Percentiles rank a stretch among this genome's conserved stretches.
These are phyloP conservation scores for Portunus trituberculatus DNA, from an alignment of 1,140 invertebrate genomes.

Conservation along the genomic window DNA sequence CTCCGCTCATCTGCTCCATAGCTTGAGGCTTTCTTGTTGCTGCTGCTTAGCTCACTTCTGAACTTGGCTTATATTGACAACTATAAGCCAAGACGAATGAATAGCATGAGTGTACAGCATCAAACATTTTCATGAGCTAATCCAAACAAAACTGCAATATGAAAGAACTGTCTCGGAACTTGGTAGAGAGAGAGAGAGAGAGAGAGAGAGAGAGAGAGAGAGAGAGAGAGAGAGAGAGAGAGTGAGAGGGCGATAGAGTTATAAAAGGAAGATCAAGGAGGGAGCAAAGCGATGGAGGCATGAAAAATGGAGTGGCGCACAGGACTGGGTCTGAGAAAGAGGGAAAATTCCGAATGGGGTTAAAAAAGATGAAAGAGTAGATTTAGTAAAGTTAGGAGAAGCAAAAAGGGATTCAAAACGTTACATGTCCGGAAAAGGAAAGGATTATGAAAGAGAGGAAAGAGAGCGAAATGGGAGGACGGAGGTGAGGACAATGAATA, in stretches of 20 bases:
- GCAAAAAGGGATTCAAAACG: not conserved
- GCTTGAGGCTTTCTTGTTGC: too few relatives aligned
- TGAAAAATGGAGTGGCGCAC: not conserved
- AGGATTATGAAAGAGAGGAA: not conserved
- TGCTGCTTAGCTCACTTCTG: too few relatives aligned
- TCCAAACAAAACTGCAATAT: too few relatives aligned
- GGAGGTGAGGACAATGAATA: not conserved
- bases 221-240: constrained; percentile 20
- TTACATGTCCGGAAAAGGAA: not conserved
- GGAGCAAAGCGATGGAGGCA: not conserved
- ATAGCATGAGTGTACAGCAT: too few relatives aligned
- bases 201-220: constrained; percentile 20
- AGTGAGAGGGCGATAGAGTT: not conserved
- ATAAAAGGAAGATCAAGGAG: not conserved
- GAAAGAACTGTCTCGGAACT: too few relatives aligned
- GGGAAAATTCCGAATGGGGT: not conserved
- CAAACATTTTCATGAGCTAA: too few relatives aligned
- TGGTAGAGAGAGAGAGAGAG: not conserved
- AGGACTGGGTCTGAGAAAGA: not conserved
- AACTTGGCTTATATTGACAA: too few relatives aligned
- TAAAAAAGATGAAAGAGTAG: not conserved
- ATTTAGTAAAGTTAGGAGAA: not conserved
- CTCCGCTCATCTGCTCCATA: too few relatives aligned
- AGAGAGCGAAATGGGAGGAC: not conserved
- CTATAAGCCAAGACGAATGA: too few relatives aligned